Evolutionary conservation across 2,888 invertebrate genomes (phyloP), one percentile per base, ranked within the genome.

Genomic region (Athripsodes cinereus): DNA sequence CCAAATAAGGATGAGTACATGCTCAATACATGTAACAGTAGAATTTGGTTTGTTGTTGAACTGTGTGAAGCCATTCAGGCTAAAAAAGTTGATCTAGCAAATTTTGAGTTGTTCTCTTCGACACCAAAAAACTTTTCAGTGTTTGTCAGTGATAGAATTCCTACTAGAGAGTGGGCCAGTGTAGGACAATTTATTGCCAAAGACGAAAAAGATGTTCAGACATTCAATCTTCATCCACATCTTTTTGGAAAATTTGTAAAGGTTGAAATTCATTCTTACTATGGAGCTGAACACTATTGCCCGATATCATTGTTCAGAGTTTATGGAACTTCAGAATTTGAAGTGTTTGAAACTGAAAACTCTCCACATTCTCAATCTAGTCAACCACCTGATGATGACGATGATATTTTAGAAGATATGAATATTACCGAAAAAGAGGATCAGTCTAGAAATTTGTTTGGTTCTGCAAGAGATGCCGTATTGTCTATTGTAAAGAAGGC

Each of bases 41-140:
- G 90, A 58, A 88, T 92, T 63, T 95, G 96, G 96, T 94, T 99
- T 73, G 87, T 97, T 22, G 90, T 99, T 2, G 98, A 99, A 75
- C 82, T 99, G 1, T 99, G 99, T 76, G 99, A 99, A 71, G 92
- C 96, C 2, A 90, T 99, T 62, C 96, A 96, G 75, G 91, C 96
- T 2, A 92, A 91, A 71, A 90, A 89, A 75, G 87, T 99, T 62
- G 96, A 98, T 68, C 77, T 99, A 66, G 99, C 96, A 2, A 99
- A 99, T 74, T 94, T 95, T 71, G 99, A 99, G 74, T 77, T 99
- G 60, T 99, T 99, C 74, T 97, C 98, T 6, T 98, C 97, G 0
- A 91, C 92, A 22, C 97, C 97, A 13, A 91, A 91, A 72, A 92
- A 94, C 63, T 90, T 99, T 70, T 85, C 88, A 16, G 88, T 95